Conservation (phyloP, 1,140 invertebrate species). For the Hetaerina americana region DNA sequence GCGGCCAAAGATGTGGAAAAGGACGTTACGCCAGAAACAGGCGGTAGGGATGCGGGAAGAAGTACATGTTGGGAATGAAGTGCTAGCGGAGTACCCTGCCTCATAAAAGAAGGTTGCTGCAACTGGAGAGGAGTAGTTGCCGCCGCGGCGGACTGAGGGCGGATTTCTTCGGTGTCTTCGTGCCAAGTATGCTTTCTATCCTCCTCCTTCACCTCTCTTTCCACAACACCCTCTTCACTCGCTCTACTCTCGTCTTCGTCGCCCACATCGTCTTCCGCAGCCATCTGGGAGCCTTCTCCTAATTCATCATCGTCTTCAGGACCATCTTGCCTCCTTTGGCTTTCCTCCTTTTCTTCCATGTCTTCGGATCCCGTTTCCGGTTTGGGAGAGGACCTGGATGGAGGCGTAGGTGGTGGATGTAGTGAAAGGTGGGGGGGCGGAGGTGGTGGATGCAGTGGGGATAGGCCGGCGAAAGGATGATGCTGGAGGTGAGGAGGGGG, state of each 20-base stretch:
- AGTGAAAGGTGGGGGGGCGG: conserved; percentile 38
- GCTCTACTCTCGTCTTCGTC: conserved; percentile 32
- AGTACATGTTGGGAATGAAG: not conserved
- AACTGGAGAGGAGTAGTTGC: conserved; percentile 34
- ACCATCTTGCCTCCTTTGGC: conserved; percentile 19
- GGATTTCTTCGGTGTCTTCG: not conserved
- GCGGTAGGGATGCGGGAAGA: not conserved
- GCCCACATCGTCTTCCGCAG: conserved; percentile 41
- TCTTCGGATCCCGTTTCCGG: conserved; percentile 17
- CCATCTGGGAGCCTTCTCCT: conserved; percentile 39
- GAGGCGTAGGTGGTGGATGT: conserved; percentile 20
- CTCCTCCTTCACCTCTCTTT: not conserved
- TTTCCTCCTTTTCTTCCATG: conserved; percentile 27
- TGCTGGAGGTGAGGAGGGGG: conserved; percentile 42
- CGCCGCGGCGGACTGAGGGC: not conserved
- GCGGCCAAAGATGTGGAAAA: conserved; percentile 62
- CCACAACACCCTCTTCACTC: not conserved
- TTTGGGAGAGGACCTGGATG: conserved; percentile 13
- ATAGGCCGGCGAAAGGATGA: conserved; percentile 36
- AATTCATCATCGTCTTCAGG: conserved; percentile 41
- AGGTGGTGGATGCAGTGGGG: conserved; percentile 42
- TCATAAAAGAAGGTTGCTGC: conserved; percentile 25
- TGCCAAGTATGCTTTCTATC: not conserved
- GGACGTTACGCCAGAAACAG: conserved; percentile 22
- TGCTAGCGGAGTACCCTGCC: not conserved